These are phyloP conservation scores for Gnathonemus longibarbis DNA, from an alignment of 2,113 vertebrate genomes.

Conservation along the genomic window DNA sequence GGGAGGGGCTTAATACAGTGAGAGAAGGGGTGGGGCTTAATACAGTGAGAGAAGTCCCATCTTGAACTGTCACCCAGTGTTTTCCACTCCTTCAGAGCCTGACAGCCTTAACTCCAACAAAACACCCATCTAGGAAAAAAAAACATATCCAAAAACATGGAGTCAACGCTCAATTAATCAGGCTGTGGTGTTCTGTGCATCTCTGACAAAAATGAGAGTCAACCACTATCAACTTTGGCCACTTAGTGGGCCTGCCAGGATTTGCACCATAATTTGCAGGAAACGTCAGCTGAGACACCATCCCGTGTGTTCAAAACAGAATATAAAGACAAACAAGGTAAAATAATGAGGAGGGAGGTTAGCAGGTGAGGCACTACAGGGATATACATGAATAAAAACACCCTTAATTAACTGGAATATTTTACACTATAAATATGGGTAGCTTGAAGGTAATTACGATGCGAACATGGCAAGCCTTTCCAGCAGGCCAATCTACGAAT, in stretches of 20 bases:
- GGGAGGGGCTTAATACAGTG: no score
- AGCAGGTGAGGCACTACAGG: background rate
- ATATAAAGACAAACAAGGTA: background rate
- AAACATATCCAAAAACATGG: background rate
- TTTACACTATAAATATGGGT: background rate
- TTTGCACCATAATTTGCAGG: background rate
- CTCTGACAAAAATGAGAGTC: background rate
- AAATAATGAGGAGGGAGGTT: background rate
- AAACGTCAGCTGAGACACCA: background rate
- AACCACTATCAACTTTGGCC: background rate
- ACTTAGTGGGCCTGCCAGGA: background rate
- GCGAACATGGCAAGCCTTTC: slow-evolving; percentile 7
- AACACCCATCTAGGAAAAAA: background rate
- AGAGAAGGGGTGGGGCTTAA: no score
- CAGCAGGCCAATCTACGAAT: slow-evolving; percentile 7
- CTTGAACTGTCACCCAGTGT: background rate
- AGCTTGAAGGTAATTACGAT: slow-evolving; percentile 23
- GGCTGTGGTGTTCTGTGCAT: background rate
- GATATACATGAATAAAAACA: background rate
- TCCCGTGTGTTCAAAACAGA: background rate
- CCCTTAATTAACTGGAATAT: background rate
- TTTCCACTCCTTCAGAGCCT: background rate
- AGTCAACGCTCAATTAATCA: background rate
- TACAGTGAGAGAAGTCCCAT: background rate
- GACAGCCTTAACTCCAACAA: background rate